phyloP scores from a whole-genome alignment of 2,888 invertebrate genomes.

The Cenopis cana region DNA sequence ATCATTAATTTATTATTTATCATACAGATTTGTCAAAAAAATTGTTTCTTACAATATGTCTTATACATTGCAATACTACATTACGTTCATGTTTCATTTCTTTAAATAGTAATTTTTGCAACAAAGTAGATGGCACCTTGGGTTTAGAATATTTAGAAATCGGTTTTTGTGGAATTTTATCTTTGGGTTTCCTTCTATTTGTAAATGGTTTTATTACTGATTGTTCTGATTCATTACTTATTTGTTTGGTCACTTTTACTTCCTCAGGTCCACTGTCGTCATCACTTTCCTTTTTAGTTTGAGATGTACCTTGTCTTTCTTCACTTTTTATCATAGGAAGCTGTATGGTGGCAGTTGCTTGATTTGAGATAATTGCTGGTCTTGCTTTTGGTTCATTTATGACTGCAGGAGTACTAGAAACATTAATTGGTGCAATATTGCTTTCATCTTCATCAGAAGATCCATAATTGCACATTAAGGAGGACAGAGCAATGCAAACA shows the following conservation, averaged over 20 bases:
- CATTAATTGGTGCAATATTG: constrained; percentile 22
- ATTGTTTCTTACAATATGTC: constrained; percentile 90
- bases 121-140: constrained; percentile 83
- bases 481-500: constrained; percentile 83
- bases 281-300: constrained; percentile 48
- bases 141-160: constrained; percentile 52
- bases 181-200: constrained; percentile 40
- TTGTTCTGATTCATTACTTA: constrained; percentile 44
- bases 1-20: neutral
- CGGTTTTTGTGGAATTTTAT: constrained; percentile 43
- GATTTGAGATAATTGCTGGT: constrained; percentile 39
- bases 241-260: constrained; percentile 64
- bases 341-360: constrained; percentile 41
- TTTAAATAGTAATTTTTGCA: constrained; percentile 89
- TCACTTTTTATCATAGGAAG: neutral
- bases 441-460: constrained; percentile 79
- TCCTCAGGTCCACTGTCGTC: constrained; percentile 83
- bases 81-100: constrained; percentile 95
- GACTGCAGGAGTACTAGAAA: neutral
- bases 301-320: neutral
- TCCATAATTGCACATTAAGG: constrained; percentile 84
- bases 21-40: constrained; percentile 85
- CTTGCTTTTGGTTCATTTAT: constrained; percentile 21
- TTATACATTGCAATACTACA: constrained; percentile 93
- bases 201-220: constrained; percentile 45